Evolutionary conservation across 2,113 vertebrate genomes (phyloP).

Genomic region (Porphyrio hochstetteri): DNA sequence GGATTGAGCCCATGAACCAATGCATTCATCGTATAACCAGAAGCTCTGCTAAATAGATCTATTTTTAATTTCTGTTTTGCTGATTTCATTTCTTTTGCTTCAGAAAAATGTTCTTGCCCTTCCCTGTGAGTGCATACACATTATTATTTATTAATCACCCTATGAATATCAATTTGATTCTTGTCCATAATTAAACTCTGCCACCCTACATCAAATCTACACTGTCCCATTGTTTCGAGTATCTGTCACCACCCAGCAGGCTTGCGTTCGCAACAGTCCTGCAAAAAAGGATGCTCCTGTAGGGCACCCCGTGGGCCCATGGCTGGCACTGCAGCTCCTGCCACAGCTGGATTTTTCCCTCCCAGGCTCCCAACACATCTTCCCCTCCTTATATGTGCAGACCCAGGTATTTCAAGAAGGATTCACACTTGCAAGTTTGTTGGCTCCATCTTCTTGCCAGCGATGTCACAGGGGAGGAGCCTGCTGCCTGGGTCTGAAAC

Average conservation of each 20-base stretch:
- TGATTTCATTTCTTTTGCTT: constrained; percentile 58
- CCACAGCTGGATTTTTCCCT: neutral
- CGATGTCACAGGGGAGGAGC: neutral
- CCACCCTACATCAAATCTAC: neutral
- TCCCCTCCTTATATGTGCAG: neutral
- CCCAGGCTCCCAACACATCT: neutral
- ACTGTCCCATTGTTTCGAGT: neutral
- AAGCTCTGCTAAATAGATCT: constrained; percentile 16
- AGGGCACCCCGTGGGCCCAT: neutral
- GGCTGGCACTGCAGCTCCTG: neutral
- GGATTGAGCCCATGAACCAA: neutral
- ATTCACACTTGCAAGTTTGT: neutral
- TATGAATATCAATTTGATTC: constrained; percentile 59
- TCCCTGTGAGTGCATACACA: constrained; percentile 34
- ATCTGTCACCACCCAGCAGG: neutral
- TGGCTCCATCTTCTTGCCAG: neutral
- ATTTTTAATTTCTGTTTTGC: constrained; percentile 64
- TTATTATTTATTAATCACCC: constrained; percentile 64
- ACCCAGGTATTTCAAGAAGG: neutral
- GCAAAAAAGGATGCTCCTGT: neutral
- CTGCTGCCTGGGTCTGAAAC: neutral
- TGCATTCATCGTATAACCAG: neutral
- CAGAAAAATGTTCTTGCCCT: constrained; percentile 50
- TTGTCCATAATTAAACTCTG: constrained; percentile 56
- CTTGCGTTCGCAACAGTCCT: neutral